A percentile compares a stretch with the other conserved stretches of the same genome.
Evolutionary conservation across 1,140 invertebrate species (phyloP).

Genomic region (Drosophila eugracilis): DNA sequence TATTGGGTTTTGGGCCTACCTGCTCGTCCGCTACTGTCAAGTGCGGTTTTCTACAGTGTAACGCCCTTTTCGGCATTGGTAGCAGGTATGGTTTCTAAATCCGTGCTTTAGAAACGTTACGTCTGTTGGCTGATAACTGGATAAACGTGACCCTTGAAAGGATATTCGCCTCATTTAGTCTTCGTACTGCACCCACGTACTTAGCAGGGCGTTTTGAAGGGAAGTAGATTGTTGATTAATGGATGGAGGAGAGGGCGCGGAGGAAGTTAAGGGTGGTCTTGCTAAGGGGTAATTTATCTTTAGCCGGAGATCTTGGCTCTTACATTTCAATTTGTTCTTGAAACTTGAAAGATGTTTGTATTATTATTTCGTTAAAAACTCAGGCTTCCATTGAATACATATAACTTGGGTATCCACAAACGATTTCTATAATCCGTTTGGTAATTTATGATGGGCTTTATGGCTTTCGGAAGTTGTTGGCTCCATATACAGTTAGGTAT

Average conservation of each 20-base stretch:
- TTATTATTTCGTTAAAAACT: background rate
- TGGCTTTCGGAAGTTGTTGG: conserved; percentile 14
- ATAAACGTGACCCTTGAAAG: conserved; percentile 42
- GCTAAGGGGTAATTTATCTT: conserved; percentile 26
- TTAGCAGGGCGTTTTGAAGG: conserved; percentile 13
- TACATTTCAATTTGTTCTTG: conserved; percentile 24
- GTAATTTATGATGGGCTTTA: conserved; percentile 27
- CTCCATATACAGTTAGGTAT: conserved; percentile 48
- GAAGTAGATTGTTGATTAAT: conserved; percentile 28
- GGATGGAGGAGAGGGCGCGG: background rate
- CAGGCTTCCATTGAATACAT: background rate
- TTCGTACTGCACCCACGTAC: conserved; percentile 50
- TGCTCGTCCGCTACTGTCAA: conserved; percentile 54
- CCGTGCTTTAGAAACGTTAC: background rate
- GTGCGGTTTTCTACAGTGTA: conserved; percentile 61
- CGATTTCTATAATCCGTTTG: conserved; percentile 2
- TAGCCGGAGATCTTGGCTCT: conserved; percentile 22
- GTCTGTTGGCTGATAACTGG: background rate
- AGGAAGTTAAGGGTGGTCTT: conserved; percentile 19
- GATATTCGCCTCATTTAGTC: conserved; percentile 53
- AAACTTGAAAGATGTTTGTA: background rate
- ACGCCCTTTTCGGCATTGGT: conserved; percentile 26
- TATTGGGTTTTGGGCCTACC: conserved; percentile 13
- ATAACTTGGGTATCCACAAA: background rate
- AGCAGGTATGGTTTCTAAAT: conserved; percentile 36